Evolutionary conservation across 2,113 vertebrate genomes (phyloP).

Genomic region (Sarotherodon lohbergeri): DNA sequence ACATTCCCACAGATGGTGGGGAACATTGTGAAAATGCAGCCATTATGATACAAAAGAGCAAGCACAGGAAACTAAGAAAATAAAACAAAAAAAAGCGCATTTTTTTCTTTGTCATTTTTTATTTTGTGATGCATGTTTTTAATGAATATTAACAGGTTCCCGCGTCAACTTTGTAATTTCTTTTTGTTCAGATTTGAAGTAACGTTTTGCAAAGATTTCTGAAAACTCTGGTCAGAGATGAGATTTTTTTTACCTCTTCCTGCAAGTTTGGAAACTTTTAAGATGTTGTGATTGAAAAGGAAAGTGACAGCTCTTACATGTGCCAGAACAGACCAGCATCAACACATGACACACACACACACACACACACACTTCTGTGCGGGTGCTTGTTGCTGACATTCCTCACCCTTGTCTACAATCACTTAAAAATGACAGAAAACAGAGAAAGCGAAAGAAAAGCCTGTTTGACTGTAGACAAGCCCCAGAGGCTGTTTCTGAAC

Average conservation of each 20-base stretch:
- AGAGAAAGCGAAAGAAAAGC: constrained; percentile 23
- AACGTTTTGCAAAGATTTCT: not conserved
- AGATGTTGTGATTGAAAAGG: constrained; percentile 31
- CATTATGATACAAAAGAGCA: constrained; percentile 63
- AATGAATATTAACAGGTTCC: not conserved
- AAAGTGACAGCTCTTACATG: constrained; percentile 50
- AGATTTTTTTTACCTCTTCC: not conserved
- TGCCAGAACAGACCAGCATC: constrained; percentile 39
- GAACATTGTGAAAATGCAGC: constrained; percentile 65
- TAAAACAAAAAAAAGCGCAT: not conserved
- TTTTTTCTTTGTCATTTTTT: not conserved
- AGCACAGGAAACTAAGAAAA: constrained; percentile 28
- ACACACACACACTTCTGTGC: not conserved
- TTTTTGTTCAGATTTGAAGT: not conserved
- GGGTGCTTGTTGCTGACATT: constrained; percentile 45
- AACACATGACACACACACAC: not conserved
- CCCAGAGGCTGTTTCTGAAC: constrained; percentile 49
- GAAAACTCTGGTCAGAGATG: not conserved
- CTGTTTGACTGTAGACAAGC: constrained; percentile 55
- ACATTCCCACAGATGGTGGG: constrained; percentile 77
- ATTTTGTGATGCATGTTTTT: not conserved
- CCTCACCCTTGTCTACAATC: constrained; percentile 53
- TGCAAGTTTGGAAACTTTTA: constrained; percentile 6
- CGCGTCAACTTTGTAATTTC: not conserved
- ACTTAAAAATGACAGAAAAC: constrained; percentile 60